Evolutionary conservation across 1,140 invertebrate species (phyloP), one percentile per base, ranked within the genome.

Genomic region (Drosophila erecta): DNA sequence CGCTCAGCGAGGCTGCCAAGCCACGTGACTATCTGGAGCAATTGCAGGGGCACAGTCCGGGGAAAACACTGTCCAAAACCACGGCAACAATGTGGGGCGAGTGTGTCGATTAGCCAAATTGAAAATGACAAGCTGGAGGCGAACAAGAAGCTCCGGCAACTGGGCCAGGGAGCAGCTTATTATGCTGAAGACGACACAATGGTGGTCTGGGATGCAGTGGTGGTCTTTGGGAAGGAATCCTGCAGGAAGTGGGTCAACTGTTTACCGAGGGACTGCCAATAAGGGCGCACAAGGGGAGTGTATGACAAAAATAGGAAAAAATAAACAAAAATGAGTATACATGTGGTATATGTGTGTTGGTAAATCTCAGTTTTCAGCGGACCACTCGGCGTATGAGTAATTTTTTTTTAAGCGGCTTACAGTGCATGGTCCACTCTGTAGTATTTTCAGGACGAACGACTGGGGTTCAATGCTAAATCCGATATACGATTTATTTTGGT

Each of bases 401-500:
- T 87, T 83, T 87, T 87, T 56, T 58, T 50, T 83, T 89, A 89
- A 87, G 84, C 83, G 83, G 83, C 61, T 87, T 87, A 53, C 62
- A 20, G 49, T 12, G 30, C 49, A 20, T 15, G 30, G 44, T 70
- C 15, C 50, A 47, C 35, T 47, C 50, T n/a, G 22, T 41, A 24
- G 22, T 24, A 33, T 24, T 51, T 60, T 64, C 37, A 44, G 35
- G 43, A 8, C 62, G 30, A 54, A 1, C 47, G 49, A 47, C n/a
- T 15, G 20, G 24, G 54, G 51, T 30, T 43, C 62, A 49, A 60
- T 76, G 73, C 56, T 69, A 69, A 79, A 76, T 72, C 56, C 79
- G 76, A 87, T 83, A 83, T 87, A 74, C 84, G 84, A 89, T 87
- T 87, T 87, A 87, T 85, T 87, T 87, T 87, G 83, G 83, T 79